Base-by-base conservation (phyloP, 2,888 invertebrate genomes). In the Iselma pallidipennis region DNA sequence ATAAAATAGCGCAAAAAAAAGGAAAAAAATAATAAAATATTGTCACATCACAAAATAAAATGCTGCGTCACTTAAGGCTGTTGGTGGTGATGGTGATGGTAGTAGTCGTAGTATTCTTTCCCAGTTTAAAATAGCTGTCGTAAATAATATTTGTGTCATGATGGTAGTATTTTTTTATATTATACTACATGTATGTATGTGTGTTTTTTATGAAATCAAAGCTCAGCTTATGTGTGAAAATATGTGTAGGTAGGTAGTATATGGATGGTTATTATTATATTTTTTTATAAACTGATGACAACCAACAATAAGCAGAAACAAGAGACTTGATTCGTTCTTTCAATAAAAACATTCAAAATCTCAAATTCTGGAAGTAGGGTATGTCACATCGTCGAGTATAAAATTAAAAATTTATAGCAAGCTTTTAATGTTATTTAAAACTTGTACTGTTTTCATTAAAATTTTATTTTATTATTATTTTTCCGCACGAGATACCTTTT, bases 61-160 rank as follows among this genome's bases (percentile, higher is more conserved):
- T 37, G 37, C 37, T 37, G 37, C 37, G 37, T 37, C 37, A 37
- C 37, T 37, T 37, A 37, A 37, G 37, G 37, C 37, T 37, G 7
- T 37, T 29, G 10, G 9, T 33, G 14, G 33, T 33, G 16, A n/a
- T n/a, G n/a, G n/a, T n/a, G n/a, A n/a, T n/a, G n/a, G n/a, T n/a
- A n/a, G n/a, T n/a, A n/a, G n/a, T n/a, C n/a, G 37, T 37, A 37
- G 16, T 37, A 16, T 16, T 37, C 37, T 37, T 37, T 37, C 16
- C 10, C 37, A 51, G 31, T 59, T 49, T 50, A 57, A 57, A 63
- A 63, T 56, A 31, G 56, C 57, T 57, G 55, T 26, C 59, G 57
- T 63, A 63, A 63, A 60, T 60, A 63, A 63, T 60, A 50, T 28
- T 50, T 60, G 48, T 57, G 50, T 48, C 70, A 61, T 66, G 37